Evolutionary conservation across 2,113 vertebrate species (phyloP).

Genomic region (Vulpes lagopus): DNA sequence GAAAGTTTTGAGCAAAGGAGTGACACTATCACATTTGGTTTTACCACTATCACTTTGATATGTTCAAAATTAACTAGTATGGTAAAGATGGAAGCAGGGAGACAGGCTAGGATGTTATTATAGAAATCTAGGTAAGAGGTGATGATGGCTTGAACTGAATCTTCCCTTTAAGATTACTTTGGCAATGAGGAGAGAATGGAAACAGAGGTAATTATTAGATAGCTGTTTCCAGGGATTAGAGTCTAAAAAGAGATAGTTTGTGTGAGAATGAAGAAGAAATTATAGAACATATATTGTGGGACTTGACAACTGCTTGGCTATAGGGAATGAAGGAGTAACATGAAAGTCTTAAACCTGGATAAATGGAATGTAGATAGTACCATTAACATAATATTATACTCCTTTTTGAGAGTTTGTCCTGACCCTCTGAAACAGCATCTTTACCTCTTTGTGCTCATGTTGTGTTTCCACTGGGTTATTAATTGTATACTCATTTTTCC

Average conservation of each 20-base stretch:
- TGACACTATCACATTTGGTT: background rate
- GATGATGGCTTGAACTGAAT: background rate
- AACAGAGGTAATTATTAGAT: background rate
- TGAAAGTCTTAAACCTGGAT: background rate
- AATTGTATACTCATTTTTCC: background rate
- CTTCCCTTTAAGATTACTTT: background rate
- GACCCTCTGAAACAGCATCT: background rate
- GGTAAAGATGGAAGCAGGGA: background rate
- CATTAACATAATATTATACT: background rate
- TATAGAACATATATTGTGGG: background rate
- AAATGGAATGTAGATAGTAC: background rate
- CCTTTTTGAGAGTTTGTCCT: background rate
- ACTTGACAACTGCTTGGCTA: background rate
- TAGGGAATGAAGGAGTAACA: background rate
- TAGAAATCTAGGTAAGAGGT: background rate
- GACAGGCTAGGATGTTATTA: background rate
- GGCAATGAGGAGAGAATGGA: background rate
- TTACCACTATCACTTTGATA: background rate
- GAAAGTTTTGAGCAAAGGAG: background rate
- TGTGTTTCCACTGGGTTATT: background rate
- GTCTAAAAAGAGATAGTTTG: background rate
- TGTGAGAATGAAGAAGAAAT: background rate
- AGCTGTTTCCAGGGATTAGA: background rate
- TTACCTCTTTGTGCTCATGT: background rate
- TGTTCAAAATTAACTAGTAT: slow-evolving; percentile 43